Conservation (phyloP, 2,888 invertebrate genomes). For the Labia minor region DNA sequence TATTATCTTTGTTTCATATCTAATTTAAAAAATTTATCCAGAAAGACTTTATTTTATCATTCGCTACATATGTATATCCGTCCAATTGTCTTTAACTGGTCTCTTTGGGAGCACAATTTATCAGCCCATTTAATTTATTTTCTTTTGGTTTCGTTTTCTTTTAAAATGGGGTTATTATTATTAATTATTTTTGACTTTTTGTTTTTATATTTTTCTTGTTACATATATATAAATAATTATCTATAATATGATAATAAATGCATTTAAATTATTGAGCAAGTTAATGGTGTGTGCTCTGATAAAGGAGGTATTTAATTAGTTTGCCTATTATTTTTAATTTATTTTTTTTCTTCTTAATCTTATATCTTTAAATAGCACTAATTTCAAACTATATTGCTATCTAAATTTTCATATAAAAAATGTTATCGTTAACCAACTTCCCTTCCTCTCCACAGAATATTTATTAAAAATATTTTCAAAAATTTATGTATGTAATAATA, state of each 20-base stretch:
- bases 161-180: not conserved
- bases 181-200: no score
- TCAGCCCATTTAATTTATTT: no score
- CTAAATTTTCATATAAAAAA: not conserved
- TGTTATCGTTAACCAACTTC: no score
- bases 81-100: not conserved
- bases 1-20: not conserved
- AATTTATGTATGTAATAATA: not conserved
- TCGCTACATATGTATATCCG: not conserved
- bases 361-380: no score
- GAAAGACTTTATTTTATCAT: not conserved
- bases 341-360: no score
- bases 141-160: no score
- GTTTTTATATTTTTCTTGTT: no score
- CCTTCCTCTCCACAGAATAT: no score
- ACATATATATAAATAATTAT: no score
- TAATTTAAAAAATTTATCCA: not conserved
- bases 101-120: not conserved
- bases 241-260: not conserved
- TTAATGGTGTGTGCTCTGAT: not conserved
- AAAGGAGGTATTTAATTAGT: no score
- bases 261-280: not conserved
- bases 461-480: slow-evolving; percentile 7
- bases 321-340: no score
- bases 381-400: not conserved